These are phyloP conservation scores for Nesoenas mayeri DNA, from an alignment of 2,113 vertebrate genomes.

Conservation along the genomic window DNA sequence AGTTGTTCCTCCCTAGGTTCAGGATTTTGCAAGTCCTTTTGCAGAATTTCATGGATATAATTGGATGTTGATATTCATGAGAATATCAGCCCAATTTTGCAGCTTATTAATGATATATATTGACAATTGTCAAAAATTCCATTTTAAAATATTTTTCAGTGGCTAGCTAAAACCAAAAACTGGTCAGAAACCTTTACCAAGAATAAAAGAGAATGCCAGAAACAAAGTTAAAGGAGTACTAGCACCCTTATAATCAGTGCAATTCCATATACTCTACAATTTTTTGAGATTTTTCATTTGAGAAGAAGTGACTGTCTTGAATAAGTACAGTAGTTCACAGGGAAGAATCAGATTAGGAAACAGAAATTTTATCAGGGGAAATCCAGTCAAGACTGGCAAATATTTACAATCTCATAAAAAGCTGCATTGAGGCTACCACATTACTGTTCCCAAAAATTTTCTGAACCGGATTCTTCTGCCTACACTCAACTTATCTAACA, in stretches of 20 bases:
- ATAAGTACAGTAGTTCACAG: neutral
- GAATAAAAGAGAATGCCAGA: neutral
- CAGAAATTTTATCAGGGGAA: neutral
- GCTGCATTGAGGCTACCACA: accelerated
- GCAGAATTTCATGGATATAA: neutral
- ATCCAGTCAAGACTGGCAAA: neutral
- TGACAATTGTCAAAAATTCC: neutral
- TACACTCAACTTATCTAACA: neutral
- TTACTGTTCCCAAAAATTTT: neutral
- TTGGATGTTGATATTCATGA: neutral
- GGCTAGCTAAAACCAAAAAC: neutral
- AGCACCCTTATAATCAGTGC: neutral
- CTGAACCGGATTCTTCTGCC: neutral
- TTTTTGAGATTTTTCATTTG: neutral
- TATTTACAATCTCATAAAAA: neutral
- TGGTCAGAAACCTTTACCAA: neutral
- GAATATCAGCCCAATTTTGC: neutral
- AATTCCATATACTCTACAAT: neutral
- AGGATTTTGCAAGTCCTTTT: neutral
- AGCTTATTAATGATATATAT: neutral
- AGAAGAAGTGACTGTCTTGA: neutral
- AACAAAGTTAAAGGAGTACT: neutral
- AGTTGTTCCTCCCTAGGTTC: neutral
- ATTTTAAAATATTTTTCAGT: neutral
- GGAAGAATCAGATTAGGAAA: neutral